Percentiles rank a stretch among this genome's conserved stretches.
Conservation (phyloP, 2,888 invertebrate genomes). For the Erynnis tages region DNA sequence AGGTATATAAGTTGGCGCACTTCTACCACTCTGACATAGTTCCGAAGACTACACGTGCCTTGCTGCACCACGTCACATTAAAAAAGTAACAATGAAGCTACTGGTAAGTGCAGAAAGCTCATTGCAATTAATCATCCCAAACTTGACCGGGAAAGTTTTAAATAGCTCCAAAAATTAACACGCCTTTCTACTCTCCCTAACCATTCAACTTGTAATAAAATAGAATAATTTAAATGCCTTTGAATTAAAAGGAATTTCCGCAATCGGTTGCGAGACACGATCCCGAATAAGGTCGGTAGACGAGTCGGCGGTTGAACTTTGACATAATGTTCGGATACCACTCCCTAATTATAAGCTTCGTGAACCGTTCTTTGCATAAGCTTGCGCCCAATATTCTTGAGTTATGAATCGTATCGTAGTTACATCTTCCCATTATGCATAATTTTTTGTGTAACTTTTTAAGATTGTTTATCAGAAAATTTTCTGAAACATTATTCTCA, state of each 20-base stretch:
- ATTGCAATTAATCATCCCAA: constrained; percentile 26
- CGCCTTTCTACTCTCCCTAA: constrained; percentile 1
- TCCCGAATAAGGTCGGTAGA: constrained; percentile 59
- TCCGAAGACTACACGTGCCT: constrained; percentile 68
- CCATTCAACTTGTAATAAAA: constrained; percentile 11
- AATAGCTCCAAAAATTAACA: constrained; percentile 9
- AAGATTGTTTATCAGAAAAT: too few species aligned
- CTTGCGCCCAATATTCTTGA: constrained; percentile 1
- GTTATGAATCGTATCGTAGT: constrained; percentile 4
- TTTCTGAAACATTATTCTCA: too few species aligned
- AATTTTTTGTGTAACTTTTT: too few species aligned
- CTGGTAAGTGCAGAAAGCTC: constrained; percentile 67
- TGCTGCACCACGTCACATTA: constrained; percentile 58
- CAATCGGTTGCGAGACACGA: constrained; percentile 57
- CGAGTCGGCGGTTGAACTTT: constrained; percentile 63
- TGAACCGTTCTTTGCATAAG: constrained; percentile 16
- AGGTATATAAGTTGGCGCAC: constrained; percentile 75
- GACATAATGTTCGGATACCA: constrained; percentile 62
- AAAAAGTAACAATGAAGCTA: constrained; percentile 68
- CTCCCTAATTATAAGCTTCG: constrained; percentile 46
- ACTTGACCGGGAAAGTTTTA: constrained; percentile 22
- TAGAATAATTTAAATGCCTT: constrained; percentile 37
- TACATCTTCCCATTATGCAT: constrained; percentile 34
- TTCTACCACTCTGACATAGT: constrained; percentile 78
- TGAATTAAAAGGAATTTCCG: constrained; percentile 44